These are phyloP conservation scores for Bilobella aurantiaca DNA, from an alignment of 1,140 invertebrate species.

Conservation along the genomic window DNA sequence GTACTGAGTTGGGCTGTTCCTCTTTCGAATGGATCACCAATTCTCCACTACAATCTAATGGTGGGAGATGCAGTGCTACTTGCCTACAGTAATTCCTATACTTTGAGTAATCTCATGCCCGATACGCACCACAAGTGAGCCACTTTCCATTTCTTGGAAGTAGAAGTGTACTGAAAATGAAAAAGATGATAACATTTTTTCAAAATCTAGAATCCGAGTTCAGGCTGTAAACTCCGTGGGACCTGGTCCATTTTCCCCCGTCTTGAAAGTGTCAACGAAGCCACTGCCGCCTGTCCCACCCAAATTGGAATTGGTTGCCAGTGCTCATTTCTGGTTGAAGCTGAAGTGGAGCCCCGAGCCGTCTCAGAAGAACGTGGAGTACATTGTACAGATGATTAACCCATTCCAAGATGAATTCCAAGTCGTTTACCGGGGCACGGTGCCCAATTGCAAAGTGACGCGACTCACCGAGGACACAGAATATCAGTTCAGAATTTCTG, in stretches of 20 bases:
- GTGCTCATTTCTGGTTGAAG: conserved; percentile 67
- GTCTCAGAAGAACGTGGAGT: conserved; percentile 57
- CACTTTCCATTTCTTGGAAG: neutral
- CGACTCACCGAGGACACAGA: conserved; percentile 63
- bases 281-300: conserved; percentile 67
- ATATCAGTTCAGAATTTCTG: conserved; percentile 72
- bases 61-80: conserved; percentile 39
- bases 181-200: conserved; percentile 16
- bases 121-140: conserved; percentile 49
- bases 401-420: conserved; percentile 55
- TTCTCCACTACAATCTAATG: conserved; percentile 65
- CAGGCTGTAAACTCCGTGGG: conserved; percentile 61
- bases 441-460: conserved; percentile 63
- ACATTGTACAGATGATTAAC: conserved; percentile 66
- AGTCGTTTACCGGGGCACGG: conserved; percentile 64
- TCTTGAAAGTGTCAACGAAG: conserved; percentile 57
- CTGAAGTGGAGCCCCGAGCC: conserved; percentile 66
- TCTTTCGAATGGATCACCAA: conserved; percentile 55
- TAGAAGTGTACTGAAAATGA: neutral
- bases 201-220: conserved; percentile 51
- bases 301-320: conserved; percentile 55
- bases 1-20: conserved; percentile 62
- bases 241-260: conserved; percentile 57
- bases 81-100: conserved; percentile 25
- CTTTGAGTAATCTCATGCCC: conserved; percentile 45